Base-by-base conservation (phyloP, 2,797 vertebrate genomes). In the Aldrovandia affinis region DNA sequence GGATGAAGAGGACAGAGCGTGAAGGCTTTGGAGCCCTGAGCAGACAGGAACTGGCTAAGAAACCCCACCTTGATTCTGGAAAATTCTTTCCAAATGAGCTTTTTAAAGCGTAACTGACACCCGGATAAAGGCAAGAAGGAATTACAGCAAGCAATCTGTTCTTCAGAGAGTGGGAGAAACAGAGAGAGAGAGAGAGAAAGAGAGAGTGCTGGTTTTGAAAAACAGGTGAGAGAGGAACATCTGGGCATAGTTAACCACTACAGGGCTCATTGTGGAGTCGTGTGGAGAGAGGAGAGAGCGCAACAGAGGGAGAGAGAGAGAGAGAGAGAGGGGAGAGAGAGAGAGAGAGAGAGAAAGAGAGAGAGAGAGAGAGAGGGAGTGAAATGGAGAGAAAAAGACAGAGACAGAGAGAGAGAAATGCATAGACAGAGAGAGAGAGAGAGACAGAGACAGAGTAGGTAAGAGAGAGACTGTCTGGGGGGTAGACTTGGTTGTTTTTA, bases 191-290 rank as follows among this genome's bases (percentile, higher is more conserved):
- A 25, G 3, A 7, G 20, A 54, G 22, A 57, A 42, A 52, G 8
- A 22, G 50, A 39, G 68, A 33, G 44, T n/a, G 3, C 28, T 70
- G 28, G 65, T 12, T 70, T 36, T 57, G 55, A 57, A 33, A 30
- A 70, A 55, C 7, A 30, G 36, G 57, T 47, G 22, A 20, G 36
- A 73, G 50, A 65, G 77, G 30, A 61, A 85, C 91, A 92, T 93
- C 91, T 94, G 92, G 86, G 85, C 84, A 73, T 86, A 90, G 87
- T 93, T 94, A 92, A 87, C 33, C 80, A 85, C 86, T 84, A 85
- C 87, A 90, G 89, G 89, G 90, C 86, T 54, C 83, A 86, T 80
- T 85, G 20, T 77, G 87, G 85, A 83, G 88, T 80, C 59, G 68
- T 44, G 57, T 86, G 81, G 83, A 86, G 88, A 85, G 22, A 59